A percentile compares a stretch with the other conserved stretches of the same genome.
Evolutionary conservation across 2,113 vertebrate genomes (phyloP).

Genomic region (Vireo altiloquus): DNA sequence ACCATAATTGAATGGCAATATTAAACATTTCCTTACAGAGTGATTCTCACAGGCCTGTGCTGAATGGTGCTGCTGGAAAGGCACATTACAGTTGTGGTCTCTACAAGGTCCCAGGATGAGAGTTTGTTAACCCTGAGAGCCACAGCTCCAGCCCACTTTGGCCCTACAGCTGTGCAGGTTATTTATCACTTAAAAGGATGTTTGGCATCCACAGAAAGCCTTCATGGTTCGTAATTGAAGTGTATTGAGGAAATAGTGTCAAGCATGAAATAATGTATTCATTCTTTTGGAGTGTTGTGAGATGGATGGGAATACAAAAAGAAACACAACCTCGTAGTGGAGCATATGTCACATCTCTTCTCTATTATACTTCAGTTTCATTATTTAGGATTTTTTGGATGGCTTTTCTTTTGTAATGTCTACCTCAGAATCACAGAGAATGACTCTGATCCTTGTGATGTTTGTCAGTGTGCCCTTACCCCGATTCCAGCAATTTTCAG

Average conservation of each 20-base stretch:
- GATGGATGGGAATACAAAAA: background rate
- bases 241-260: background rate
- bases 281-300: background rate
- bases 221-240: background rate
- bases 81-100: background rate
- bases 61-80: background rate
- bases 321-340: background rate
- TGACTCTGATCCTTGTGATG: background rate
- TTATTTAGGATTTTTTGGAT: background rate
- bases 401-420: background rate
- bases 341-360: background rate
- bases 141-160: background rate
- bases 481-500: background rate
- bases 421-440: background rate
- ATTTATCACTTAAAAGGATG: background rate
- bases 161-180: background rate
- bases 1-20: background rate
- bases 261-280: background rate
- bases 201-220: background rate
- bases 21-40: background rate
- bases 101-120: background rate
- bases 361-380: background rate
- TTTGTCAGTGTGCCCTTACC: constrained; percentile 9
- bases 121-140: background rate
- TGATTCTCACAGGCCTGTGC: background rate